phyloP scores from a whole-genome alignment of 2,113 vertebrate species.

The Calidris pygmaea region DNA sequence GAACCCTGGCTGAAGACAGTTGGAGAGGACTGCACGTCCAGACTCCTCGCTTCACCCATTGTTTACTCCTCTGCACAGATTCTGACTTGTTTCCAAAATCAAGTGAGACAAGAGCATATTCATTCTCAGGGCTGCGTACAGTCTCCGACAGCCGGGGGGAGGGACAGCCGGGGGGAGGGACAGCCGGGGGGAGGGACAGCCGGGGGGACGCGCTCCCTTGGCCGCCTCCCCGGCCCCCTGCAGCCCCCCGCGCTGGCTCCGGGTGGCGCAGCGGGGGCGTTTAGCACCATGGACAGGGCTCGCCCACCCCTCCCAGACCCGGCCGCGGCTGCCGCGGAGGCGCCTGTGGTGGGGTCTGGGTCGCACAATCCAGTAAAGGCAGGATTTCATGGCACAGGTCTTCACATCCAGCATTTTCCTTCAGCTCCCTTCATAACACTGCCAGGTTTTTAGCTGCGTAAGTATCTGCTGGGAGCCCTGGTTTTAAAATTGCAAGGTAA shows the following conservation, averaged over 20 bases:
- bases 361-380: fast-evolving
- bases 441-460: background rate
- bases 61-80: background rate
- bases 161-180: background rate
- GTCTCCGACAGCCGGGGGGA: background rate
- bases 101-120: background rate
- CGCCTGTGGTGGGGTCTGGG: background rate
- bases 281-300: constrained; percentile 11
- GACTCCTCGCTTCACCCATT: background rate
- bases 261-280: fast-evolving
- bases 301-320: background rate
- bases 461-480: background rate
- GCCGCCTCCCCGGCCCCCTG: fast-evolving
- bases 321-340: fast-evolving
- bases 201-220: background rate
- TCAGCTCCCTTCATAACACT: background rate
- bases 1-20: background rate
- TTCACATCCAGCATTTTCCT: background rate
- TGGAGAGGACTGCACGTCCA: background rate
- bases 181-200: background rate
- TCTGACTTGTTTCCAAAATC: background rate
- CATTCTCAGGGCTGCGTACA: background rate
- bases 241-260: too few species aligned
- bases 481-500: background rate
- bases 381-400: background rate